phyloP scores from a whole-genome alignment of 2,797 vertebrate genomes.

The Glossophaga mutica region DNA sequence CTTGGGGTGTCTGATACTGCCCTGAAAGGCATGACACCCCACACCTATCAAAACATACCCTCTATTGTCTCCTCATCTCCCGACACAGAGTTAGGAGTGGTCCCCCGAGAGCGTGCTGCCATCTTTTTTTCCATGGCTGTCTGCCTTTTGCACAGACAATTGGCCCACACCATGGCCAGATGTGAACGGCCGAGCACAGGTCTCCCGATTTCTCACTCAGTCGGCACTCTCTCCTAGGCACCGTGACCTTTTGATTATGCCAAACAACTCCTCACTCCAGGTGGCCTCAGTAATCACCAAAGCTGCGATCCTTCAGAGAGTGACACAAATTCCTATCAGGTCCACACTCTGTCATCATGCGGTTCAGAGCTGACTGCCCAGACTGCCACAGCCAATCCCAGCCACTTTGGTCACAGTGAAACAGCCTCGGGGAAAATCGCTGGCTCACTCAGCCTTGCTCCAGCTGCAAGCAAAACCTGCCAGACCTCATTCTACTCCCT shows the following conservation, averaged over 20 bases:
- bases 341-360: slow-evolving; percentile 53
- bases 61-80: not conserved
- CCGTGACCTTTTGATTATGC: not conserved
- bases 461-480: slow-evolving; percentile 76
- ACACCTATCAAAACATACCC: not conserved
- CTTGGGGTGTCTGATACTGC: not conserved
- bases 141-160: not conserved
- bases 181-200: not conserved
- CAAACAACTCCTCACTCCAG: not conserved
- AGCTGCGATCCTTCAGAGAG: slow-evolving; percentile 41
- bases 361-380: slow-evolving; percentile 49
- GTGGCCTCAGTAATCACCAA: slow-evolving; percentile 5
- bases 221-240: not conserved
- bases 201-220: accelerated
- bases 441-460: slow-evolving; percentile 71
- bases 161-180: too few species aligned
- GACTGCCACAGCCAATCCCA: slow-evolving; percentile 56
- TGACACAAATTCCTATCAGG: slow-evolving; percentile 68
- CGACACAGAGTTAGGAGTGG: not conserved
- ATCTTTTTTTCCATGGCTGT: not conserved
- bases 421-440: slow-evolving; percentile 63
- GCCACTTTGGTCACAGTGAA: slow-evolving; percentile 61
- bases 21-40: not conserved
- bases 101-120: not conserved
- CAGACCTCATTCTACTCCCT: slow-evolving; percentile 63